These are phyloP conservation scores for Drosophila ustulata DNA, from an alignment of 2,888 invertebrate genomes.

Conservation along the genomic window DNA sequence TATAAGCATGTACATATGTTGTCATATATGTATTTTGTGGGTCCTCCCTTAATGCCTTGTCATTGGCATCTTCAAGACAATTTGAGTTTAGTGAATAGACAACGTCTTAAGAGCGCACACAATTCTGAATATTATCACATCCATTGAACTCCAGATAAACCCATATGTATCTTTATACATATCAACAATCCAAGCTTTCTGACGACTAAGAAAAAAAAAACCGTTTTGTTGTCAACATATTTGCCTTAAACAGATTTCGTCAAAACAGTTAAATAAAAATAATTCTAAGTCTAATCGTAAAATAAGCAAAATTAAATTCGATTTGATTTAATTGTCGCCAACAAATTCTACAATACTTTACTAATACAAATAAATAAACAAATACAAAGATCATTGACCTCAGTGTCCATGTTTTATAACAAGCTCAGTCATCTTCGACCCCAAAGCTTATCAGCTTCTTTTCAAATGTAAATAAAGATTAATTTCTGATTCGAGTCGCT, in stretches of 20 bases:
- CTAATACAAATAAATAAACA: not conserved
- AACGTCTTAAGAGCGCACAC: too few relatives aligned
- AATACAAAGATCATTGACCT: not conserved
- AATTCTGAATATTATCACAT: too few relatives aligned
- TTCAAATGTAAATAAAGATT: not conserved
- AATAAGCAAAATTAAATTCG: too few relatives aligned
- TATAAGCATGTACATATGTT: not conserved
- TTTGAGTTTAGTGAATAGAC: too few relatives aligned
- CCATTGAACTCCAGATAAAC: too few relatives aligned
- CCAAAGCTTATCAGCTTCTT: not conserved
- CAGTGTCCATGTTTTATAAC: not conserved
- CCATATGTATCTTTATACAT: too few relatives aligned
- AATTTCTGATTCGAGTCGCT: not conserved
- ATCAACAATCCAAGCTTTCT: too few relatives aligned
- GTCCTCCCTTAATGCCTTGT: slow-evolving; percentile 20
- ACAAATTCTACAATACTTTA: not conserved
- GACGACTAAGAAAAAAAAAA: too few relatives aligned
- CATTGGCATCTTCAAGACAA: slow-evolving; percentile 13
- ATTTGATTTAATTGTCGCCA: not conserved
- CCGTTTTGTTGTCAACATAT: too few relatives aligned
- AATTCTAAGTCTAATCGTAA: too few relatives aligned
- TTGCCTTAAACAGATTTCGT: too few relatives aligned
- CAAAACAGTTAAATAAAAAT: too few relatives aligned
- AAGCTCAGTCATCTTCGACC: not conserved
- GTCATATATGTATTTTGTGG: not conserved